Evolutionary conservation across 2,888 invertebrate species (phyloP), one percentile per base, ranked within the genome.

Genomic region (Cynaeus angustus): DNA sequence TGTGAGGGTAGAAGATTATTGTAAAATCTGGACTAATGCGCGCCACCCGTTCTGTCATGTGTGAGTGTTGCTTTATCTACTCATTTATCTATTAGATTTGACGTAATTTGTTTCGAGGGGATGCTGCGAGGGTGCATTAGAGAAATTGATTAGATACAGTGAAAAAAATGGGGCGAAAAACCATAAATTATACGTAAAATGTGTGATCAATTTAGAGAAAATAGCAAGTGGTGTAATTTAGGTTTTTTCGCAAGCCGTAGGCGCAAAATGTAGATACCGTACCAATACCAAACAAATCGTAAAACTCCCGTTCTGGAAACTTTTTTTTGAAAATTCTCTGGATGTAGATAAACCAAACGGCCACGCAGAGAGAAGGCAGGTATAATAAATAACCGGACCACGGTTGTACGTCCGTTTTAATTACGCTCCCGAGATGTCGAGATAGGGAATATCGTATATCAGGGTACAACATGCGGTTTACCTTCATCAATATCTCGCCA

Each of bases 331-430:
- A 33, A 33, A 9, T 33, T n/a, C 33, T 33, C 33, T 1, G 9
- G 7, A 9, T 33, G 21, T 21, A 21, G 21, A 21, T 33, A 33
- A 9, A 33, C 33, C 33, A n/a, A 46, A 50, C 21, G 28, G 48
- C 21, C 16, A 50, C n/a, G 48, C 48, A 10, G 16, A 21, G 12
- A 26, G 10, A 28, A 50, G 48, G 16, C 78, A 77, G 77, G 79
- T 77, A 79, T 80, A 81, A 82, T 82, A 82, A 82, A 82, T 81
- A 81, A 81, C 77, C 74, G 74, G 77, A 75, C 78, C 78, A 77
- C 79, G 80, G 81, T 81, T 80, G 79, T 80, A 82, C 81, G 83
- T 83, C 83, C 77, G 79, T 81, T 84, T 84, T 84, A 84, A 84
- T 84, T 84, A 84, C 83, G 80, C 81, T 82, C 79, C 79, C 80